Evolutionary conservation across 1,140 invertebrate genomes (phyloP), one percentile per base, ranked within the genome.

Genomic region (Drosophila equinoxialis): DNA sequence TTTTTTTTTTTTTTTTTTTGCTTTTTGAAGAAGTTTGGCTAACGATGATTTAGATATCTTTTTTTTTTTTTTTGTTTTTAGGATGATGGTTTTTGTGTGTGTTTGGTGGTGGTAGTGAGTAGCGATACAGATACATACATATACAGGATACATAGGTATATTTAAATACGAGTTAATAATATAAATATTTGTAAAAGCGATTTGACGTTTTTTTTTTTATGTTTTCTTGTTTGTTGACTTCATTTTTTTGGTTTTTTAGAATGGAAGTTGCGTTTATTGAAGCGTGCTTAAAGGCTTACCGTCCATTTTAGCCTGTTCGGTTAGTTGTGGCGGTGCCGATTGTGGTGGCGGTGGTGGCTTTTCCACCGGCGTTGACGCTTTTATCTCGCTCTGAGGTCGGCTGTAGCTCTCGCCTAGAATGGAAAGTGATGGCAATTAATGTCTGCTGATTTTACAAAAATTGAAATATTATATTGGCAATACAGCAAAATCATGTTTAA

Each of bases 381-480:
- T 95, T 45, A 95, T 94, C 93, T 96, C 95, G 89, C 95, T 95
- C 89, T 95, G 94, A 65, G 95, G 95, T 92, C 95, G 93, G 74
- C 93, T 94, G 42, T 94, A 92, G 77, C 74, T 92, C 66, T 92
- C 91, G 65, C 90, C 91, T 92, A 54, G 6, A 57, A 51, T 10
- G 35, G 65, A 11, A 54, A 26, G 5, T 13, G 8, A 4, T 30
- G 42, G 33, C 30, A 61, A 10, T 14, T 72, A 30, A 59, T 1
- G 5, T 6, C 3, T 6, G 30, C 6, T 30, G 30, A 6, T 26
- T 26, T 26, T 26, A 4, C 26, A 30, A 30, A 30, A 30, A 6
- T 30, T 30, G 6, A 6, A 30, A 3, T 6, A 6, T 30, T 30
- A 30, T 30, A 30, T 30, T 6, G 30, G 30, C 30, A 30, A 30